Evolutionary conservation across 2,888 invertebrate species (phyloP).

Genomic region (Lumbricus terrestris): DNA sequence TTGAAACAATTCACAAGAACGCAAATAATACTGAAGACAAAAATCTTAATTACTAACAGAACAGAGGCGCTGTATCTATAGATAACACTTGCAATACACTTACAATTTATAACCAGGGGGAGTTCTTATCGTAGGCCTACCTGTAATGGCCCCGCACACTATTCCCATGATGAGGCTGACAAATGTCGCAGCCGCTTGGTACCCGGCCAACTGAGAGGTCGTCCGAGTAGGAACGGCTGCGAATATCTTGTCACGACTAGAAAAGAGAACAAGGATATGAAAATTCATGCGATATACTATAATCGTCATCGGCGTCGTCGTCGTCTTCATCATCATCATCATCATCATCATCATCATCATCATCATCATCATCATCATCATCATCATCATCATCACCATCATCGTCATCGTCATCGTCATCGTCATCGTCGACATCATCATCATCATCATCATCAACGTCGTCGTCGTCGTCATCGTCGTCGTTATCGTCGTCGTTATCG

Average conservation of each 20-base stretch:
- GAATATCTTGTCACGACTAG: constrained; percentile 18
- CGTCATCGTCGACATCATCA: constrained; percentile 26
- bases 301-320: too few relatives aligned
- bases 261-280: background rate
- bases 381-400: constrained; percentile 23
- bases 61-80: too few relatives aligned
- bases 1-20: too few relatives aligned
- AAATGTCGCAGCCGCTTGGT: constrained; percentile 47
- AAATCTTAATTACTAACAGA: too few relatives aligned
- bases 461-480: too few relatives aligned
- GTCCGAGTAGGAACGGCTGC: constrained; percentile 27
- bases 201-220: constrained; percentile 45
- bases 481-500: too few relatives aligned
- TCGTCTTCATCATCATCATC: too few relatives aligned
- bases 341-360: too few relatives aligned
- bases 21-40: too few relatives aligned
- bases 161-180: constrained; percentile 46
- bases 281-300: background rate
- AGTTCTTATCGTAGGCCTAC: constrained; percentile 35
- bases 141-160: constrained; percentile 48
- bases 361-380: constrained; percentile 25
- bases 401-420: constrained; percentile 26
- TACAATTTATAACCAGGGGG: too few relatives aligned
- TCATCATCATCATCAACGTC: too few relatives aligned
- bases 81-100: too few relatives aligned